These are phyloP conservation scores for Regulus satrapa DNA, from an alignment of 2,113 vertebrate species.

Conservation along the genomic window DNA sequence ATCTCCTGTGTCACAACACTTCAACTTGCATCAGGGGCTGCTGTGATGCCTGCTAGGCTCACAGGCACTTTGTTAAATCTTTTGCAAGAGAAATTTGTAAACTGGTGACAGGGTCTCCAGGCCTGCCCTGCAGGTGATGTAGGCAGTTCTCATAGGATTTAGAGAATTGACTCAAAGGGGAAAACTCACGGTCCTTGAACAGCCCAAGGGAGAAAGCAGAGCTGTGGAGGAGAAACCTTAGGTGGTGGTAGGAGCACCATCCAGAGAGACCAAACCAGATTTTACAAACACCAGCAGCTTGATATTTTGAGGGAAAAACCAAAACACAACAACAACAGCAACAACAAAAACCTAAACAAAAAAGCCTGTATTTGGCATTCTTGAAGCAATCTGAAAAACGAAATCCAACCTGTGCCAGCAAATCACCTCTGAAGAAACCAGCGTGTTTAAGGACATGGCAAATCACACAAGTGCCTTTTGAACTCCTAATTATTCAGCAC, in stretches of 20 bases:
- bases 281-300: neutral
- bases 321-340: no score
- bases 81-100: neutral
- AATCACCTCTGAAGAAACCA: neutral
- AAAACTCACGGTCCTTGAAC: neutral
- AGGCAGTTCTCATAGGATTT: neutral
- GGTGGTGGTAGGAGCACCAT: neutral
- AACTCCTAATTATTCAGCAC: neutral
- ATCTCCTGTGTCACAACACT: neutral
- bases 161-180: neutral
- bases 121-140: neutral
- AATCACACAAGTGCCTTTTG: neutral
- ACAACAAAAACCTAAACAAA: no score
- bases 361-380: neutral
- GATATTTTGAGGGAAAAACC: neutral
- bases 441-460: neutral
- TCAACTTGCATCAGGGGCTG: neutral
- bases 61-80: neutral
- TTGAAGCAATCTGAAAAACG: neutral
- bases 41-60: neutral
- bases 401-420: neutral
- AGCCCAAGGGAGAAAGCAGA: neutral
- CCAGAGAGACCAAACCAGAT: neutral
- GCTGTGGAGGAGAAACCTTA: rapidly evolving
- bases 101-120: neutral